Evolutionary conservation across 2,113 vertebrate species (phyloP), one percentile per base, ranked within the genome.

Genomic region (Cynocephalus volans): DNA sequence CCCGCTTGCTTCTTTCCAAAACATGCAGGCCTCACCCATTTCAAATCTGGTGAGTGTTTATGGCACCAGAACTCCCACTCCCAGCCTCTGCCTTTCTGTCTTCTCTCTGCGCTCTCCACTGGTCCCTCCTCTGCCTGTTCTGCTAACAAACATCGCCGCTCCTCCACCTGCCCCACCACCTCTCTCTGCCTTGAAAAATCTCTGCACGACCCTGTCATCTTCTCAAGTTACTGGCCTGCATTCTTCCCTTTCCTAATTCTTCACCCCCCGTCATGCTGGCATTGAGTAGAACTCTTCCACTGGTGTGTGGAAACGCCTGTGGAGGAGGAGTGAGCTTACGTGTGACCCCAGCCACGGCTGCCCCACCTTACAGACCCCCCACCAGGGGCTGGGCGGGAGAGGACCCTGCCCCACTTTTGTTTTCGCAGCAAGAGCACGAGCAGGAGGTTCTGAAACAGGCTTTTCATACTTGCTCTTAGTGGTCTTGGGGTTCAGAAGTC

Each of bases 21-120:
- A 7, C 12, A 0, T 3, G 0, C 19, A 10, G 9, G 14, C 3
- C 5, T 1, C 1, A 8, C 70, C 52, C 26, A 7, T 26, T 13
- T 8, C 76, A 14, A 7, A 15, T 6, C 33, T 10, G 23, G 23
- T 19, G 48, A 0, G 67, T 15, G 33, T 15, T 56, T 3, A 3
- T 67, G 10, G 2, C 12, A 8, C 45, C 5, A 28, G 19, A 8
- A 28, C 15, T 12, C 58, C 33, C 1, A 58, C 21, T 28, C 69
- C 52, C 0, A 0, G 11, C 28, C 28, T 4, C 28, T 21, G 79
- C 12, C 11, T 48, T 60, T 14, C 19, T 5, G 18, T 33, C 92
- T 36, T 18, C n/a, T 15, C 36, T 10, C 45, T 0, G 0, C 15
- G n/a, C 28, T 23, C 19, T 58, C 15, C 1, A n/a, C 18, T 0